Evolutionary conservation across 2,888 invertebrate species (phyloP).

Genomic region (Hydrotaea diabolus): DNA sequence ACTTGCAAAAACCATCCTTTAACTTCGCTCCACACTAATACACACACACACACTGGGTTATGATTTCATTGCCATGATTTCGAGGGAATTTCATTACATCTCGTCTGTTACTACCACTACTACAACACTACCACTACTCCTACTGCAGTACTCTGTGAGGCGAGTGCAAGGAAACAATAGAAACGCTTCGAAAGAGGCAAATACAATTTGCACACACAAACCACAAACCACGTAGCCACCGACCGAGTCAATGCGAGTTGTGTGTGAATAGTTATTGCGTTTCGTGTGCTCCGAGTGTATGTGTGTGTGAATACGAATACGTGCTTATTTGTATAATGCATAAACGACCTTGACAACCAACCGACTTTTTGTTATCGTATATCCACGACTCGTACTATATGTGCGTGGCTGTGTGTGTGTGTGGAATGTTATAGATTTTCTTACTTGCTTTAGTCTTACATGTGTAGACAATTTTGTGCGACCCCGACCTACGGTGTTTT

Average conservation of each 20-base stretch:
- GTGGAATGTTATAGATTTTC: neutral
- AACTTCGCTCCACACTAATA: neutral
- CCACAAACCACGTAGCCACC: neutral
- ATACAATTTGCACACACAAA: neutral
- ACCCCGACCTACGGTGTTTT: conserved; percentile 65
- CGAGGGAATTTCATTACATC: neutral
- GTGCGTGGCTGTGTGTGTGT: neutral
- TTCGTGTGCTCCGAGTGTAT: neutral
- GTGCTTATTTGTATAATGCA: conserved; percentile 41
- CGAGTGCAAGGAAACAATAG: neutral
- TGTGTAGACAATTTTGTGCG: conserved; percentile 31
- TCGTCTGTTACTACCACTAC: conserved; percentile 1
- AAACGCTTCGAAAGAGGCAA: neutral
- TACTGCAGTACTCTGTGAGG: neutral
- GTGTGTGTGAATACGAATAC: neutral
- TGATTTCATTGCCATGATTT: neutral
- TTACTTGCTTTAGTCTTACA: neutral
- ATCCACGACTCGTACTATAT: too few species aligned
- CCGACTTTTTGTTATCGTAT: conserved; percentile 17
- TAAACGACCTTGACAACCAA: conserved; percentile 60
- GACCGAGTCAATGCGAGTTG: too few species aligned
- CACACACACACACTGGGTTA: neutral
- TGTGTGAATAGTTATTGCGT: conserved; percentile 17
- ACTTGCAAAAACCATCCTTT: neutral
- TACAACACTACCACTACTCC: neutral